Evolutionary conservation across 64 coral and sea anemone species (phyloP).

Genomic region (Montipora sp.): DNA sequence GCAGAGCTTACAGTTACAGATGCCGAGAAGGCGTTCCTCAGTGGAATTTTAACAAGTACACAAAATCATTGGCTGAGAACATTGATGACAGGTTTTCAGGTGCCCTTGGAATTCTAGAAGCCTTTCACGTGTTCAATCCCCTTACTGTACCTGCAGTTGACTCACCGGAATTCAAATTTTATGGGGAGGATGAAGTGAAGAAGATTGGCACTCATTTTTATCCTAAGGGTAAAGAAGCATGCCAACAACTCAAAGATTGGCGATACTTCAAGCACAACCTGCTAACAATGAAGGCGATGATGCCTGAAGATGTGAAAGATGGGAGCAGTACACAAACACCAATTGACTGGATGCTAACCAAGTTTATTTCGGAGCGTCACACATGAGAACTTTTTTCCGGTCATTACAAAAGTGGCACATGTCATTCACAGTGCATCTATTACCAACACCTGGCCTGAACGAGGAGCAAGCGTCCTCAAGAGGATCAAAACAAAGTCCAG

Average conservation of each 20-base stretch:
- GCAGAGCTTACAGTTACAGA: too few species aligned
- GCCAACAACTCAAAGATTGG: slow-evolving; percentile 1
- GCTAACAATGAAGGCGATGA: slow-evolving; percentile 41
- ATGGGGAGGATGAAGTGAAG: not conserved
- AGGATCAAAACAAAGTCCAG: slow-evolving; percentile 34
- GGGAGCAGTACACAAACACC: slow-evolving; percentile 25
- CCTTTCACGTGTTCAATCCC: too few species aligned
- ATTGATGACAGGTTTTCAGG: too few species aligned
- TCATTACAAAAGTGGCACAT: slow-evolving; percentile 33
- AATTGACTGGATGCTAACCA: slow-evolving; percentile 49
- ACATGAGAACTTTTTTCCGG: slow-evolving; percentile 32
- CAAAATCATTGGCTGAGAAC: not conserved
- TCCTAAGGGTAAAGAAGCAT: not conserved
- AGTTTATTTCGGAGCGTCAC: slow-evolving; percentile 18
- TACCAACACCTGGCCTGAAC: slow-evolving; percentile 44
- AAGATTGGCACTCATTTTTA: too few species aligned
- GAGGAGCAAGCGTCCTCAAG: slow-evolving; percentile 47
- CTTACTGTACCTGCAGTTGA: too few species aligned
- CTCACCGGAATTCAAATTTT: too few species aligned
- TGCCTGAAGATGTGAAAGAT: slow-evolving; percentile 50
- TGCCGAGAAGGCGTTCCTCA: not conserved
- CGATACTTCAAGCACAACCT: slow-evolving; percentile 31
- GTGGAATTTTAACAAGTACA: slow-evolving; percentile 41
- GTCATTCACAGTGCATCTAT: slow-evolving; percentile 32
- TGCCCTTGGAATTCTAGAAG: too few species aligned